A percentile compares a stretch with the other conserved stretches of the same genome.
Conservation (phyloP, 2,888 invertebrate genomes). For the Drosophila ezoana region DNA sequence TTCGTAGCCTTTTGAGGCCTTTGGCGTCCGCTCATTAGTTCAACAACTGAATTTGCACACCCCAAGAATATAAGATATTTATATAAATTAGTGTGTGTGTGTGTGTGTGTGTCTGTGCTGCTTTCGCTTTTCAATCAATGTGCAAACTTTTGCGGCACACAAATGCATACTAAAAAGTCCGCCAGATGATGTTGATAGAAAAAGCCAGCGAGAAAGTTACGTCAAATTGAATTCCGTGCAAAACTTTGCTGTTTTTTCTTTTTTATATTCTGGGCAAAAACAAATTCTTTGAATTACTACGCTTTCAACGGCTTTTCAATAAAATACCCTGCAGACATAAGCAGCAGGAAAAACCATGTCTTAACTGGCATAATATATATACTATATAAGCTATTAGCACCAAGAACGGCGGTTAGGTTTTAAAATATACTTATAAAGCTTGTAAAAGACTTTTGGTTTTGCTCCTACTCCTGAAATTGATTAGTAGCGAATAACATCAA, state of each 20-base stretch:
- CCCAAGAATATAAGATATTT: constrained; percentile 28
- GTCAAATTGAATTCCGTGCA: constrained; percentile 72
- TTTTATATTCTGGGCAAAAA: constrained; percentile 23
- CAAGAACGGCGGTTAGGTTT: too few species aligned
- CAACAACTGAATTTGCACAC: constrained; percentile 63
- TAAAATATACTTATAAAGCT: too few species aligned
- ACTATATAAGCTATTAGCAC: too few species aligned
- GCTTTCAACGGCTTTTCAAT: constrained; percentile 2
- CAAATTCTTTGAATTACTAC: constrained; percentile 15
- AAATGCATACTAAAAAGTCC: constrained; percentile 74
- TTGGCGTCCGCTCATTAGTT: constrained; percentile 71
- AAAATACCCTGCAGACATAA: constrained; percentile 24
- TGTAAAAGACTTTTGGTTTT: too few species aligned
- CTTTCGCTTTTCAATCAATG: constrained; percentile 74
- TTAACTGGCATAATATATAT: too few species aligned
- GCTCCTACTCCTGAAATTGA: too few species aligned
- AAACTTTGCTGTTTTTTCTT: constrained; percentile 47
- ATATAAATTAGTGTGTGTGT: constrained; percentile 9
- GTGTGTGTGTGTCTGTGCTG: constrained; percentile 11
- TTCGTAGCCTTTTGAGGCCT: constrained; percentile 43
- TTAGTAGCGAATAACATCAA: too few species aligned
- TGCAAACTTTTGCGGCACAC: constrained; percentile 57
- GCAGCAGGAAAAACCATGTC: not conserved
- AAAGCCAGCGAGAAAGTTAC: constrained; percentile 60
- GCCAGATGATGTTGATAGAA: constrained; percentile 57